Evolutionary conservation across 2,888 invertebrate genomes (phyloP).

Genomic region (Mesochorus sp.): DNA sequence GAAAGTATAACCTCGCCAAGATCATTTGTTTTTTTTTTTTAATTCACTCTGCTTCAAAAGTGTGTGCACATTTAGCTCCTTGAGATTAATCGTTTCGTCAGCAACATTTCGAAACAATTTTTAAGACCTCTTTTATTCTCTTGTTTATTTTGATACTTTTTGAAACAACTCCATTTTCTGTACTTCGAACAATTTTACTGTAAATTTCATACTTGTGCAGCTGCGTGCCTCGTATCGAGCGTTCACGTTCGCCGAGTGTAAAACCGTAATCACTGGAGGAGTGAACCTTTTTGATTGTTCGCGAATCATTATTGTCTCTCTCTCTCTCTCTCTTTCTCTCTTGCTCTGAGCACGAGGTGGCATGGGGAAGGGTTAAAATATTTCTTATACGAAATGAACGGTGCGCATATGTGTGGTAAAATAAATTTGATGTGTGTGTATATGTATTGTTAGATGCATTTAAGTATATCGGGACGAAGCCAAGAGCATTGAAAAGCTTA

Average conservation of each 20-base stretch:
- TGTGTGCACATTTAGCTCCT: no score
- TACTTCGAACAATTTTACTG: background rate
- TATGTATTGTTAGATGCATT: background rate
- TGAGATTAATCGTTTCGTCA: no score
- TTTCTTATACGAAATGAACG: conserved; percentile 17
- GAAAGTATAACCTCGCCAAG: no score
- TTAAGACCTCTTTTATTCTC: no score
- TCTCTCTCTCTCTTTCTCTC: background rate
- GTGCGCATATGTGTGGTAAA: background rate
- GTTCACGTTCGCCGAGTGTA: background rate
- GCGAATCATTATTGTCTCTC: background rate
- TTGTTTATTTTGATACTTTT: no score
- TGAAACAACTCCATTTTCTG: no score
- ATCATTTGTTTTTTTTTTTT: background rate
- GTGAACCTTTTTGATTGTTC: conserved; percentile 32
- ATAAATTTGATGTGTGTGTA: conserved; percentile 9
- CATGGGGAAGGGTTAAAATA: conserved; percentile 22
- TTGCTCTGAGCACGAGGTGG: background rate
- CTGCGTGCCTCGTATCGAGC: background rate
- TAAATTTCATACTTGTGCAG: background rate
- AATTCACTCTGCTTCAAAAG: no score
- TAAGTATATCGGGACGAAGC: conserved; percentile 20
- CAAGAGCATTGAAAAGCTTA: conserved; percentile 38
- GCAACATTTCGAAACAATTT: no score
- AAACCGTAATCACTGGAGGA: conserved; percentile 27